Conservation (phyloP, 2,888 invertebrate species). For the Cephus pulcher region DNA sequence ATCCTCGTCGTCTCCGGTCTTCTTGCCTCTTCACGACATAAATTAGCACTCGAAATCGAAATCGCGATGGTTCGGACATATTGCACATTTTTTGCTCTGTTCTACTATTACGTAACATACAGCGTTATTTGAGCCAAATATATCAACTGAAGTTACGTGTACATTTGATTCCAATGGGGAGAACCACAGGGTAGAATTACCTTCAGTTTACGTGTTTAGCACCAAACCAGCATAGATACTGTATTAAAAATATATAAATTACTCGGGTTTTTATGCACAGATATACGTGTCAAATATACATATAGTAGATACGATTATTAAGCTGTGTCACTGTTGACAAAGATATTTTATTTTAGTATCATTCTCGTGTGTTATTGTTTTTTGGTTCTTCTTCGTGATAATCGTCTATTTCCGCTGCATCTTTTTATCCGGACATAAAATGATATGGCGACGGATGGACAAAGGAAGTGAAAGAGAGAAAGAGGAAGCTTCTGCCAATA, state of each 20-base stretch:
- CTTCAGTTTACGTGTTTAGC: neutral
- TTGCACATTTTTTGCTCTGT: neutral
- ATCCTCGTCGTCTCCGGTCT: neutral
- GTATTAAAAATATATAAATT: neutral
- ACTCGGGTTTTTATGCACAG: neutral
- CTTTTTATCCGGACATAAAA: neutral
- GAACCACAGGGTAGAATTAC: neutral
- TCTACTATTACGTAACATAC: neutral
- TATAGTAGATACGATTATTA: neutral
- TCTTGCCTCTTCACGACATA: neutral
- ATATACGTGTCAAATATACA: no score
- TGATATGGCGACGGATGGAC: neutral
- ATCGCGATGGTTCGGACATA: neutral
- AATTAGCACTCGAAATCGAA: neutral
- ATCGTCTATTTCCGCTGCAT: neutral
- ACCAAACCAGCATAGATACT: neutral
- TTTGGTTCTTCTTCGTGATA: neutral
- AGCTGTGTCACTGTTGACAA: neutral
- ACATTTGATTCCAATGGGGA: neutral
- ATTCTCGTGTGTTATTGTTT: neutral
- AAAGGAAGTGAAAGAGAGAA: neutral
- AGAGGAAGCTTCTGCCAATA: neutral
- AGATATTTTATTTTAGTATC: neutral
- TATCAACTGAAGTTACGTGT: neutral
- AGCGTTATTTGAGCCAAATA: neutral